These are phyloP conservation scores for Amniataba percoides DNA, from an alignment of 2,797 vertebrate species.

Conservation along the genomic window DNA sequence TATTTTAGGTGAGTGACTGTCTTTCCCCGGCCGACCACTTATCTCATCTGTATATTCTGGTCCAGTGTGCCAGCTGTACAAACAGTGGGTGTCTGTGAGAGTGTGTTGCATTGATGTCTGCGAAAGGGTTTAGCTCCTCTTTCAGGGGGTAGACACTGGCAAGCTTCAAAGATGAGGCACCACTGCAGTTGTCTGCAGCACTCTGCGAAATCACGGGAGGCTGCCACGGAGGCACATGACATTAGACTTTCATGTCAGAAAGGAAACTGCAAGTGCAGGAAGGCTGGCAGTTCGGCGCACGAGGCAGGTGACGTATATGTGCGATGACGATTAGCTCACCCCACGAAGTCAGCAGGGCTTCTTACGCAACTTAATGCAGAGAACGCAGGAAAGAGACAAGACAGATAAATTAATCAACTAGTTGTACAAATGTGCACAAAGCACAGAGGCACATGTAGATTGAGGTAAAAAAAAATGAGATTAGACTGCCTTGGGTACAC, in stretches of 20 bases:
- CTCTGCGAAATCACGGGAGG: slow-evolving; percentile 57
- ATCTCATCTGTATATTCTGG: slow-evolving; percentile 76
- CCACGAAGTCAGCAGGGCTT: slow-evolving; percentile 8
- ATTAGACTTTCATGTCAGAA: slow-evolving; percentile 27
- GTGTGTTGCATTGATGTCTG: slow-evolving; percentile 60
- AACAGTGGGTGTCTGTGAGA: slow-evolving; percentile 59
- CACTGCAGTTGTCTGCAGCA: slow-evolving; percentile 78
- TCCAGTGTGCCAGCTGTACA: slow-evolving; percentile 72
- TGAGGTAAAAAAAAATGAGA: slow-evolving; percentile 22
- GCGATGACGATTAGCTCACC: slow-evolving; percentile 31
- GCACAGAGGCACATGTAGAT: slow-evolving; percentile 22
- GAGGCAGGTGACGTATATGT: slow-evolving; percentile 12
- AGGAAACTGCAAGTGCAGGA: slow-evolving; percentile 19
- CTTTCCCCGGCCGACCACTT: slow-evolving; percentile 47
- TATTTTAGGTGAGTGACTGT: slow-evolving; percentile 51
- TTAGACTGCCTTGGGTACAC: slow-evolving; percentile 36
- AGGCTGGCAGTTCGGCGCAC: slow-evolving; percentile 7
- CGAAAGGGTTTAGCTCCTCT: slow-evolving; percentile 67
- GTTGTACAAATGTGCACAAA: slow-evolving; percentile 17
- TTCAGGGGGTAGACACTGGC: slow-evolving; percentile 64
- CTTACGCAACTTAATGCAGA: slow-evolving; percentile 5
- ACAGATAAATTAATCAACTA: slow-evolving; percentile 26
- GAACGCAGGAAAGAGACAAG: not conserved
- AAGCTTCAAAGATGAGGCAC: slow-evolving; percentile 75
- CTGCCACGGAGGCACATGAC: slow-evolving; percentile 50